Percentiles rank a stretch among this genome's conserved stretches.
Evolutionary conservation across 2,797 vertebrate species (phyloP).

Genomic region (Nyctalus aviator): DNA sequence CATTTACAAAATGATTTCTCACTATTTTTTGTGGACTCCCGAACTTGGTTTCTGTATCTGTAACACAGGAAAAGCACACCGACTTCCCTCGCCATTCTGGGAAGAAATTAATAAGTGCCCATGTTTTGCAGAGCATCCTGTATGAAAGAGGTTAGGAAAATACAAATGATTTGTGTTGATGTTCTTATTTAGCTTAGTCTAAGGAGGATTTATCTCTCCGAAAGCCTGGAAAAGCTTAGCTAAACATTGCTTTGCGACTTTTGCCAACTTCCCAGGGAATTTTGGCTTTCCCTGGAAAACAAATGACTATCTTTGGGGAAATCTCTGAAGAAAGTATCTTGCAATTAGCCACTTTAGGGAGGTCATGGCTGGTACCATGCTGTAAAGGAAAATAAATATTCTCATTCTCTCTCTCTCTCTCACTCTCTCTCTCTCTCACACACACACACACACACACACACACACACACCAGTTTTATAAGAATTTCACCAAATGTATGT

Average conservation of each 20-base stretch:
- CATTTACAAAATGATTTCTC: slow-evolving; percentile 15
- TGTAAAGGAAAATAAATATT: slow-evolving; percentile 22
- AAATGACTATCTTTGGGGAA: slow-evolving; percentile 11
- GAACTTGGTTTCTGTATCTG: slow-evolving; percentile 56
- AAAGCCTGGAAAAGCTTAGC: slow-evolving; percentile 48
- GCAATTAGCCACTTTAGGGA: slow-evolving; percentile 23
- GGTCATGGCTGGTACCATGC: background rate
- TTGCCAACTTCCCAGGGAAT: background rate
- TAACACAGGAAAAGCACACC: slow-evolving; percentile 57
- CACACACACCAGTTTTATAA: background rate
- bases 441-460: background rate
- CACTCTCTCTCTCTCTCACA: background rate
- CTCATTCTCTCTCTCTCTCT: too few relatives aligned
- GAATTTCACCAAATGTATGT: background rate
- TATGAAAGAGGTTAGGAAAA: slow-evolving; percentile 51
- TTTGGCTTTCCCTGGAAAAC: slow-evolving; percentile 49
- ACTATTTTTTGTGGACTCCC: background rate
- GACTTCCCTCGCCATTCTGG: slow-evolving; percentile 5
- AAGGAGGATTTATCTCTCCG: background rate
- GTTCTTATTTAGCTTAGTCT: background rate
- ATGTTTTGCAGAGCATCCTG: slow-evolving; percentile 38
- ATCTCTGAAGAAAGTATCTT: slow-evolving; percentile 18
- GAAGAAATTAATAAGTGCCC: slow-evolving; percentile 41
- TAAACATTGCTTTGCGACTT: slow-evolving; percentile 34
- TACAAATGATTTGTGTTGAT: slow-evolving; percentile 35